Evolutionary conservation across 2,113 vertebrate genomes (phyloP).

Genomic region (Paratilapia polleni): DNA sequence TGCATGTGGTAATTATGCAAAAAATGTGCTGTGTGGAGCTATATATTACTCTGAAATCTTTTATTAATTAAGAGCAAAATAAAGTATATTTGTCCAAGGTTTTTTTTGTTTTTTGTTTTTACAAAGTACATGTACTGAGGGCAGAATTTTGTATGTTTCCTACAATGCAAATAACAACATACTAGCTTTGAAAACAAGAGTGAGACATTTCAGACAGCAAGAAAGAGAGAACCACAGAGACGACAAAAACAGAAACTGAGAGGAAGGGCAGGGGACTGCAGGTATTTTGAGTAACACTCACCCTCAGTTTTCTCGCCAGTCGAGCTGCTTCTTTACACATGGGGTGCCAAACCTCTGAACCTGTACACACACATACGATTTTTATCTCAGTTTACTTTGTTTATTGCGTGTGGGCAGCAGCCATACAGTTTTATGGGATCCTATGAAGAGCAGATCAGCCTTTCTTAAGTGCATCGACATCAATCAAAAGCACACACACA

Average conservation of each 20-base stretch:
- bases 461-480: slow-evolving; percentile 53
- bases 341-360: slow-evolving; percentile 96
- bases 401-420: slow-evolving; percentile 38
- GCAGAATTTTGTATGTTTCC: not conserved
- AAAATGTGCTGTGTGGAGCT: not conserved
- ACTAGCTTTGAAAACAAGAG: not conserved
- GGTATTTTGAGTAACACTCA: slow-evolving; percentile 75
- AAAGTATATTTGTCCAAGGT: not conserved
- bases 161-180: not conserved
- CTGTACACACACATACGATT: slow-evolving; percentile 72
- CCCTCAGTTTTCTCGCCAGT: slow-evolving; percentile 94
- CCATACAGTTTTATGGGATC: slow-evolving; percentile 43
- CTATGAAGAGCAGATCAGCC: slow-evolving; percentile 55
- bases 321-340: slow-evolving; percentile 95
- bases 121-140: not conserved
- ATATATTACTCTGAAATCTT: not conserved
- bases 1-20: not conserved
- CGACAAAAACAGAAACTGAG: slow-evolving; percentile 14
- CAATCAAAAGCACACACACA: slow-evolving; percentile 36
- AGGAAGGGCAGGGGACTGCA: not conserved
- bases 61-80: not conserved
- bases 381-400: slow-evolving; percentile 13
- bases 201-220: not conserved
- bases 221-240: not conserved
- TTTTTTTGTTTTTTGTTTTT: not conserved